Base-by-base conservation (phyloP, 2,888 invertebrate species). In the Bombylius discolor region DNA sequence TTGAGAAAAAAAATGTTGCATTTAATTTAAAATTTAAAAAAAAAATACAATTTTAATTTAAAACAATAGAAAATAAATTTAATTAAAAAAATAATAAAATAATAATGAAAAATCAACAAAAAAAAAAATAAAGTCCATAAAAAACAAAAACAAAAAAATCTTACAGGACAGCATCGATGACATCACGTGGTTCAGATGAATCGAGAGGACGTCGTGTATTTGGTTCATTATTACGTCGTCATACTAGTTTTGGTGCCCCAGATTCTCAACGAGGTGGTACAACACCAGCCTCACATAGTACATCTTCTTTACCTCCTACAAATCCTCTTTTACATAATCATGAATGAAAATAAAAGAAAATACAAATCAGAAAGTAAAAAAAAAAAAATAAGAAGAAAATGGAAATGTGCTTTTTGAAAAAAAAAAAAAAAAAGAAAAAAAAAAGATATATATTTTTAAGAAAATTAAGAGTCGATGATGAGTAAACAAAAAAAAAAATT, bases 181-280 rank as follows among this genome's bases (percentile, higher is more conserved):
- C 67, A 64, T 67, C 67, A 60, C 54, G 67, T 63, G 61, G 63
- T 57, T 65, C 66, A 42, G 67, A 67, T 61, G 67, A 66, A 61
- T 64, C 66, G 56, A 65, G 66, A 62, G 60, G 65, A 61, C 65
- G 67, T 51, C 65, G 65, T 55, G 66, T 62, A 42, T 66, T 67
- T 63, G 67, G 67, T 62, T 67, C 67, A 58, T 61, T 67, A 58
- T 63, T 67, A 53, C 62, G 67, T 56, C 66, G 67, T 59, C 67
- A 67, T 59, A 67, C 66, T 57, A 65, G 65, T 59, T 67, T 67
- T 60, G 66, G 66, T 57, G 67, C 65, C 9, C 65, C 67, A 33
- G 66, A 66, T 62, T 58, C 59, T 53, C 62, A 63, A 56, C 61
- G 63, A 46, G 61, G 58, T 44, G 53, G 53, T 44, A 47, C 58